phyloP scores from a whole-genome alignment of 2,888 invertebrate species.

The Blastobasis lacticolella region DNA sequence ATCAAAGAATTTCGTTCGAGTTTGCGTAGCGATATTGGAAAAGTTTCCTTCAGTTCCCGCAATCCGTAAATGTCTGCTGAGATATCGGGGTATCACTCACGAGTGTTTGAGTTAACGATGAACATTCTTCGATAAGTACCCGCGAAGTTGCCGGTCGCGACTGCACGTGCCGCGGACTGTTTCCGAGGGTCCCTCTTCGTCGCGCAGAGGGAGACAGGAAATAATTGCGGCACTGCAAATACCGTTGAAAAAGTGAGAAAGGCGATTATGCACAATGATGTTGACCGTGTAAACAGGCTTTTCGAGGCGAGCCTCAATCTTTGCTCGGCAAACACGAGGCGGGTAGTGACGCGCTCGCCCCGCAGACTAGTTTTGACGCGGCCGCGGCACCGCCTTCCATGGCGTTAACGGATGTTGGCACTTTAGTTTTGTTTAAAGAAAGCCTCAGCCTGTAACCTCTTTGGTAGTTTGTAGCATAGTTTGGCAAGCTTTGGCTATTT shows the following conservation, averaged over 20 bases:
- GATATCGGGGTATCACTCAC: conserved; percentile 37
- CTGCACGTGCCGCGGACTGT: too few species aligned
- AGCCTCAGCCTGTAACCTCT: too few species aligned
- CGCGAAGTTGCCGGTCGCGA: too few species aligned
- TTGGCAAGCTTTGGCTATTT: too few species aligned
- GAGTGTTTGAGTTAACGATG: conserved; percentile 31
- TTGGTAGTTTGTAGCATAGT: too few species aligned
- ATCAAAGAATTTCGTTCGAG: conserved; percentile 49
- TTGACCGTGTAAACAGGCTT: conserved; percentile 47
- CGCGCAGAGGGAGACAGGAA: too few species aligned
- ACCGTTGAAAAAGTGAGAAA: conserved; percentile 39
- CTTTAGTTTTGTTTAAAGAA: too few species aligned
- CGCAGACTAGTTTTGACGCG: too few species aligned
- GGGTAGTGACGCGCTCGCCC: neutral
- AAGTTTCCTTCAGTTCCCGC: conserved; percentile 42
- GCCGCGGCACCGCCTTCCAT: too few species aligned
- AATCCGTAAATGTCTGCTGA: conserved; percentile 45
- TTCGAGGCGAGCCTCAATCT: conserved; percentile 39
- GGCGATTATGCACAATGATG: conserved; percentile 55
- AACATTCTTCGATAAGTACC: conserved; percentile 19
- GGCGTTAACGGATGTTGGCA: too few species aligned
- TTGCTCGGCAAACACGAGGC: conserved; percentile 37
- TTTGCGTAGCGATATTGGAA: conserved; percentile 57
- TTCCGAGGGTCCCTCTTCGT: too few species aligned
- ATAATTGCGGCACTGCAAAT: conserved; percentile 26